Evolutionary conservation across 2,113 vertebrate species (phyloP), one percentile per base, ranked within the genome.

Genomic region (Muntiacus muntjak): DNA sequence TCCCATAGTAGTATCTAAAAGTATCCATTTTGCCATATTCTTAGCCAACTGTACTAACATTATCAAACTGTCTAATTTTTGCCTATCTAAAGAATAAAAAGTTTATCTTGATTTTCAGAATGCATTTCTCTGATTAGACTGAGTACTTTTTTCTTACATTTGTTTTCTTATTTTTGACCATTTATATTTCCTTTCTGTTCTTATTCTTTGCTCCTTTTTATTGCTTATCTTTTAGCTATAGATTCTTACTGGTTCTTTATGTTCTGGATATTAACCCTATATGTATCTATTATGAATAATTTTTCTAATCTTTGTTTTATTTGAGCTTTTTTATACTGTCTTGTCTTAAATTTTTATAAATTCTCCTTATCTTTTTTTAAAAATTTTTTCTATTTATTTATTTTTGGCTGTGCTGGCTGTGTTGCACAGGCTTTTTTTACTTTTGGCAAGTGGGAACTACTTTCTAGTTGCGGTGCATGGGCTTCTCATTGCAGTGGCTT

Each of bases 151-250:
- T 40, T 79, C 64, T n/a, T 91, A 57, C 28, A 2, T 52, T 91
- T 71, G 17, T 78, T 78, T 94, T 79, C 81, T 79, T 95, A 84
- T 52, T 7, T 89, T 36, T 78, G 36, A 26, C 50, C 25, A 28
- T 92, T 86, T 67, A 71, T 33, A 87, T 95, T 94, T 94, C 25
- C 25, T 93, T 90, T 60, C 81, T 87, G 43, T 26, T 89, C 43
- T 86, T 95, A 92, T 40, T 67, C 25, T 92, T 90, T 60, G 16
- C 45, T 83, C 36, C 60, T 33, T 90, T 96, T 92, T 82, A 94
- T 62, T 91, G 28, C 12, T 94, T 95, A 45, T 94, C 36, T 60
- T 91, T 93, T 95, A 81, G 60, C 16, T 89, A 33, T 40, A 79
- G 55, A 84, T 58, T n/a, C 55, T 67, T 78, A 14, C 16, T 43